These are phyloP conservation scores for Cephalopachus bancanus DNA, from an alignment of 2,797 vertebrate genomes.

Conservation along the genomic window DNA sequence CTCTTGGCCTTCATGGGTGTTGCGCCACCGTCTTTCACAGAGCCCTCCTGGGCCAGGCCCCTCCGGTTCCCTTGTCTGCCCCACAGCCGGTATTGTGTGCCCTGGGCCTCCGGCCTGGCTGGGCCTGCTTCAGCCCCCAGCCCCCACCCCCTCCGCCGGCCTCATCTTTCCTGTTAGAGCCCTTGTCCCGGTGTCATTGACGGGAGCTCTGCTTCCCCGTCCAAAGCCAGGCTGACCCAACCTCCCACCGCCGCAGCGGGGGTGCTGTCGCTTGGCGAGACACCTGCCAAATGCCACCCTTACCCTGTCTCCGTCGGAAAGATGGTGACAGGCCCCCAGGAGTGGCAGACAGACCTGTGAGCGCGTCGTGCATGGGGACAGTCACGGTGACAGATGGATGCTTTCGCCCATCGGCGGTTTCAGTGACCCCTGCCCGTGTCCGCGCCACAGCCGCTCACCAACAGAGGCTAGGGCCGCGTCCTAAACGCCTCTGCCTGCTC, in stretches of 20 bases:
- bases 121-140: not conserved
- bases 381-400: not conserved
- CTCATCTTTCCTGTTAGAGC: accelerated
- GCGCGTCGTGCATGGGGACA: not conserved
- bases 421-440: not conserved
- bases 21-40: too few relatives aligned
- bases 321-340: not conserved
- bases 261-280: not conserved
- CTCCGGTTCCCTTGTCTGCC: too few relatives aligned
- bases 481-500: not conserved
- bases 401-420: not conserved
- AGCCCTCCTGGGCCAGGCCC: too few relatives aligned
- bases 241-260: accelerated
- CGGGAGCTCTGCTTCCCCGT: not conserved
- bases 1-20: too few relatives aligned
- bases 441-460: not conserved
- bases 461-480: not conserved
- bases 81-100: too few relatives aligned
- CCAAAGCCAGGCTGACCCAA: not conserved
- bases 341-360: not conserved
- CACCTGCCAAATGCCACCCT: not conserved
- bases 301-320: not conserved
- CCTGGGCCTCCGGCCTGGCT: too few relatives aligned
- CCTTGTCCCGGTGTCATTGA: not conserved
- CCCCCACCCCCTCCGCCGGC: not conserved